phyloP scores from a whole-genome alignment of 2,113 vertebrate genomes.

The Atractosteus spatula region DNA sequence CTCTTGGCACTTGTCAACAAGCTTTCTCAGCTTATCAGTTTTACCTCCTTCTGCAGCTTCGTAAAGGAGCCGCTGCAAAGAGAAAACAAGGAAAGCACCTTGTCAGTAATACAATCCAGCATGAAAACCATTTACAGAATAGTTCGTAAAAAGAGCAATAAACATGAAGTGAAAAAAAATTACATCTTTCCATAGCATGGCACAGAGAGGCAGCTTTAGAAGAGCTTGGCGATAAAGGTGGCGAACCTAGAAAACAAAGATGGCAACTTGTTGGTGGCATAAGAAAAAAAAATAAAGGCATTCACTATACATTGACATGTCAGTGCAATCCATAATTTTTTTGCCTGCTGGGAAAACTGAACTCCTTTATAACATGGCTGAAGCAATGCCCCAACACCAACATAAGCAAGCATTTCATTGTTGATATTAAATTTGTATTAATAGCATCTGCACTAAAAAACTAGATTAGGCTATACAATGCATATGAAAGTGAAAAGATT shows the following conservation, averaged over 20 bases:
- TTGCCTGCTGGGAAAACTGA: neutral
- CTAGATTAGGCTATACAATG: no score
- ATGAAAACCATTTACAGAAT: neutral
- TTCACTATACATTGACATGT: neutral
- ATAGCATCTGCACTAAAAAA: no score
- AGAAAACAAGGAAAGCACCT: constrained; percentile 6
- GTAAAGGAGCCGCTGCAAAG: constrained; percentile 90
- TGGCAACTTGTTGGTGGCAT: neutral
- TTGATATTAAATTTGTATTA: no score
- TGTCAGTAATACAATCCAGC: constrained; percentile 2
- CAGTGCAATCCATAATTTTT: no score
- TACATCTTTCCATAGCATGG: constrained; percentile 98
- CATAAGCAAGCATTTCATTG: no score
- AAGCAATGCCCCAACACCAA: neutral
- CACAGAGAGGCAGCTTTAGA: constrained; percentile 89
- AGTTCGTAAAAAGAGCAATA: neutral
- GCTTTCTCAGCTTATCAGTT: constrained; percentile 87
- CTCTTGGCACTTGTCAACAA: constrained; percentile 90
- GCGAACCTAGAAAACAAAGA: constrained; percentile 77
- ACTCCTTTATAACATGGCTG: neutral
- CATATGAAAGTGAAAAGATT: no score
- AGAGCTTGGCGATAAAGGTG: constrained; percentile 89
- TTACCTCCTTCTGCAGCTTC: constrained; percentile 90
- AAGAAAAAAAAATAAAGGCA: no score
- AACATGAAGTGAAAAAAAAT: constrained; percentile 41